phyloP scores from a whole-genome alignment of 2,113 vertebrate species.

The Dolichallabes microphthalmus region DNA sequence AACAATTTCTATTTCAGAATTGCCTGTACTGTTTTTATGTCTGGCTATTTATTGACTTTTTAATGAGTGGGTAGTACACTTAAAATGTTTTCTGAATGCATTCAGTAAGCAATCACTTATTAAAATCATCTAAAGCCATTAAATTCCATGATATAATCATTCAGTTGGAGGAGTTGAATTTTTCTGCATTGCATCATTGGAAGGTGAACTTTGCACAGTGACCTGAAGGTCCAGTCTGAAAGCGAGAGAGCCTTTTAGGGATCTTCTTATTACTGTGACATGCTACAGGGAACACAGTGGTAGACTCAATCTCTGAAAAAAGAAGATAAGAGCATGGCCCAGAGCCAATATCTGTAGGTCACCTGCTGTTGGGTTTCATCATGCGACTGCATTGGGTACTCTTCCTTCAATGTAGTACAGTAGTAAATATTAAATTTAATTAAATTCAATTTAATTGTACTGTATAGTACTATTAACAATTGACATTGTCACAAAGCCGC shows the following conservation, averaged over 20 bases:
- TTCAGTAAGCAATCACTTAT: not conserved
- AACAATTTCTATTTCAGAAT: not conserved
- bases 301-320: conserved; percentile 21
- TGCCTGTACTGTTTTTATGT: not conserved
- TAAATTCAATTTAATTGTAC: too few species aligned
- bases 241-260: conserved; percentile 17
- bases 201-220: not conserved
- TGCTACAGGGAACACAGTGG: conserved; percentile 12
- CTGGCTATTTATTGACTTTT: not conserved
- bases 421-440: not conserved
- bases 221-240: conserved; percentile 2
- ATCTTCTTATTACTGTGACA: conserved; percentile 22
- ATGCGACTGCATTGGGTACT: not conserved
- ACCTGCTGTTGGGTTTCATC: conserved; percentile 18
- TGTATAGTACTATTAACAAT: too few species aligned
- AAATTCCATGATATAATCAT: conserved; percentile 12
- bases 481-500: too few species aligned
- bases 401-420: conserved; percentile 3
- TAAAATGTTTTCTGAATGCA: not conserved
- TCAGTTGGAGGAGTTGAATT: not conserved
- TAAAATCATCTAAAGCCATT: conserved; percentile 17
- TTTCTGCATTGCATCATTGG: not conserved
- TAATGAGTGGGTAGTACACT: not conserved
- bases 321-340: conserved; percentile 31
- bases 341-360: conserved; percentile 26